These are phyloP conservation scores for Philopotamus ludificatus DNA, from an alignment of 1,140 invertebrate genomes.

Conservation along the genomic window DNA sequence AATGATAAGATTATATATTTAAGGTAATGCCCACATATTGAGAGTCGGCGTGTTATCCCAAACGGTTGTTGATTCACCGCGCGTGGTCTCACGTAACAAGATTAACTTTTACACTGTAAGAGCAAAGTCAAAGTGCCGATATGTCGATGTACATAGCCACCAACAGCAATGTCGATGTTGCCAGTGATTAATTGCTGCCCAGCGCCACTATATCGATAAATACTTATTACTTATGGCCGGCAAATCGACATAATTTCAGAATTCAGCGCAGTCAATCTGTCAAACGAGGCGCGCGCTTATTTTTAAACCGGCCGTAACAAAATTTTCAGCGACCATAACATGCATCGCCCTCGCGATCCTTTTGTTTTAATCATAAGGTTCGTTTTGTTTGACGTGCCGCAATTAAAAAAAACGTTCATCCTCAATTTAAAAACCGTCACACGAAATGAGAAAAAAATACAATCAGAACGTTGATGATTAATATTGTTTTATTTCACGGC, in stretches of 20 bases:
- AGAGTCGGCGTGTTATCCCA: background rate
- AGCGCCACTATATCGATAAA: no score
- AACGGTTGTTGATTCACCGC: conserved; percentile 11
- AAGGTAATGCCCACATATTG: no score
- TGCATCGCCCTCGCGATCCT: no score
- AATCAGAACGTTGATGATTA: conserved; percentile 12
- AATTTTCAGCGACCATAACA: no score
- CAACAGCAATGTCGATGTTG: background rate
- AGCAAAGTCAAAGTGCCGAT: conserved; percentile 2
- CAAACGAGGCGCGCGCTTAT: no score
- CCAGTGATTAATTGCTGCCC: background rate
- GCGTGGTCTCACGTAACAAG: conserved; percentile 3
- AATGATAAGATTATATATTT: no score
- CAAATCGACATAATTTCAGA: background rate
- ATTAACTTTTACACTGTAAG: conserved; percentile 16
- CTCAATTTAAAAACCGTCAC: no score
- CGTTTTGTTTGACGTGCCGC: no score
- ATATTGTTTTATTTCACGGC: conserved; percentile 23
- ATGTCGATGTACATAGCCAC: conserved; percentile 2
- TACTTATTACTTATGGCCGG: background rate
- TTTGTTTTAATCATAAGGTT: no score
- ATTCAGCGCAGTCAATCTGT: background rate
- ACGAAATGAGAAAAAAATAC: no score
- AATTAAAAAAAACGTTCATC: no score
- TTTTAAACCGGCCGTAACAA: no score